A percentile compares a stretch with the other conserved stretches of the same genome.
These are phyloP conservation scores for Mastigias papua DNA, from an alignment of 30 jellyfish, hydroid and myxozoan species.

Conservation along the genomic window DNA sequence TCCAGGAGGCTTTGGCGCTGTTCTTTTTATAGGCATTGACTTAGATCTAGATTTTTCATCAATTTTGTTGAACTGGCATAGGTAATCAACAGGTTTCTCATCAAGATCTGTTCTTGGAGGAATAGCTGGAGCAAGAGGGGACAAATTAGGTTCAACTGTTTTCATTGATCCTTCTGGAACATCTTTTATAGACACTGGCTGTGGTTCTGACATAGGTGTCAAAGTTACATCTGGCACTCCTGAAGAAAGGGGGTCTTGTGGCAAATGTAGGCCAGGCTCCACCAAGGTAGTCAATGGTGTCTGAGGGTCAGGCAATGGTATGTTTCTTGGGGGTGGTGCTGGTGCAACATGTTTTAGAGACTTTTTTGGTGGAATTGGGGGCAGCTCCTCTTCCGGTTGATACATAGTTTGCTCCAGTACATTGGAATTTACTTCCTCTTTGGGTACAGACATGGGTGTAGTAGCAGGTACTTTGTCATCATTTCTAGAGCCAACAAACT, in stretches of 20 bases:
- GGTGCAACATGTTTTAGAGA: slow-evolving; percentile 10
- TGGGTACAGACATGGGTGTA: not conserved
- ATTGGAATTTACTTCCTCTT: slow-evolving; percentile 6
- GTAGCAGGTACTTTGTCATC: too few relatives aligned
- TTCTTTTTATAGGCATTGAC: slow-evolving; percentile 36
- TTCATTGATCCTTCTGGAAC: not conserved
- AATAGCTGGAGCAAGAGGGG: slow-evolving; percentile 1
- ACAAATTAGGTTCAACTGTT: not conserved
- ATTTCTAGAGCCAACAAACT: not conserved
- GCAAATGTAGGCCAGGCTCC: not conserved
- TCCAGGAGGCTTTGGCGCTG: slow-evolving; percentile 43
- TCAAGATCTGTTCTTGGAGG: slow-evolving; percentile 71
- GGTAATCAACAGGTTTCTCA: not conserved
- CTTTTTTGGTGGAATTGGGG: slow-evolving; percentile 46
- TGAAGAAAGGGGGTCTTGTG: not conserved
- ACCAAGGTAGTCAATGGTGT: not conserved
- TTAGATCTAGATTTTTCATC: not conserved
- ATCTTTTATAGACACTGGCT: not conserved
- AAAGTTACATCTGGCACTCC: not conserved
- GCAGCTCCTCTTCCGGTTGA: slow-evolving; percentile 16
- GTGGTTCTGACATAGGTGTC: not conserved
- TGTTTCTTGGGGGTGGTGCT: slow-evolving; percentile 35
- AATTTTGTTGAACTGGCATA: not conserved
- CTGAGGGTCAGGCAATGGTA: not conserved
- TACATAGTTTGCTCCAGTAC: not conserved